A percentile compares a stretch with the other conserved stretches of the same genome.
phyloP scores from a whole-genome alignment of 1,140 invertebrate genomes.

The Drosophila azteca region DNA sequence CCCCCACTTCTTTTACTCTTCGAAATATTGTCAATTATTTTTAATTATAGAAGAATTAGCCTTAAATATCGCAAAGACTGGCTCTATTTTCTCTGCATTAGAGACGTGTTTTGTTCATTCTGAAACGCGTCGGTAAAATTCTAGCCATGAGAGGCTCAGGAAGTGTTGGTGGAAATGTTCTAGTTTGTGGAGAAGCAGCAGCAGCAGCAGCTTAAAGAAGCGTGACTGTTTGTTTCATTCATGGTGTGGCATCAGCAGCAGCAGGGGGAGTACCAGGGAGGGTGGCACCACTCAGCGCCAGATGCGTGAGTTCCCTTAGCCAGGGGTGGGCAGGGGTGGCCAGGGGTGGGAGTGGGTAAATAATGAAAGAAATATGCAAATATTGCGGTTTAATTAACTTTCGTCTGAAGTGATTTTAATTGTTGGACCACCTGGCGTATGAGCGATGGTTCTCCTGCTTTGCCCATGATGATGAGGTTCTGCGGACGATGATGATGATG shows the following conservation, averaged over 20 bases:
- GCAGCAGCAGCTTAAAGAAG: conserved; percentile 20
- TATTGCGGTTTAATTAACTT: conserved; percentile 80
- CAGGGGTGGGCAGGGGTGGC: conserved; percentile 5
- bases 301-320: conserved; percentile 14
- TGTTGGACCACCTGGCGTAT: conserved; percentile 65
- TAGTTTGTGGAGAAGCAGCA: too few relatives aligned
- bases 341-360: neutral
- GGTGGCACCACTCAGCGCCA: conserved; percentile 33
- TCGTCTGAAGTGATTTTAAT: conserved; percentile 65
- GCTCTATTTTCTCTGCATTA: too few relatives aligned
- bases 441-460: conserved; percentile 37
- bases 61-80: too few relatives aligned
- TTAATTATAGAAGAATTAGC: too few relatives aligned
- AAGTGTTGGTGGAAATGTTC: too few relatives aligned
- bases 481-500: conserved; percentile 19
- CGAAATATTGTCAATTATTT: too few relatives aligned
- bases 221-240: conserved; percentile 51
- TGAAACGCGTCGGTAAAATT: too few relatives aligned
- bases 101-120: too few relatives aligned
- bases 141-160: too few relatives aligned
- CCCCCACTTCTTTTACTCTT: too few relatives aligned
- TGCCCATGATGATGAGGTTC: neutral
- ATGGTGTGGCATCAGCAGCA: neutral
- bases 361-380: conserved; percentile 74
- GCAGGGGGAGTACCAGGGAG: neutral